These are phyloP conservation scores for Tylochromis polylepis DNA, from an alignment of 2,113 vertebrate species.

Conservation along the genomic window DNA sequence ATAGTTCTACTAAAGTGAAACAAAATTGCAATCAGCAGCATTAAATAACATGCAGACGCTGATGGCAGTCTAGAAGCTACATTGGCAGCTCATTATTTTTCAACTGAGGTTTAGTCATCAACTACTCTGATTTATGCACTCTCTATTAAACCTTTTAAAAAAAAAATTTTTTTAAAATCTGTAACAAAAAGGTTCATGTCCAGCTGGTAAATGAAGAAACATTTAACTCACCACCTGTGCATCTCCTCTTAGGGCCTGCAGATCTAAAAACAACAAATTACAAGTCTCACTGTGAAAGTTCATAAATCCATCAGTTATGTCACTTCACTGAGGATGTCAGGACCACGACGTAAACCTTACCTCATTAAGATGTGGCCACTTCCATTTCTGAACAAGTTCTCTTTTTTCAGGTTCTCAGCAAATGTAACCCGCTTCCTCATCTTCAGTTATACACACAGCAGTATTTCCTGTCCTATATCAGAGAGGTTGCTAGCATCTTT, in stretches of 20 bases:
- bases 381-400: slow-evolving; percentile 9
- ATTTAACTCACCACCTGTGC: slow-evolving; percentile 21
- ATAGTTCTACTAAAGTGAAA: no score
- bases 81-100: neutral
- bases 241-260: neutral
- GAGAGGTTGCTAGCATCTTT: neutral
- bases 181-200: neutral
- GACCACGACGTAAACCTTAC: neutral
- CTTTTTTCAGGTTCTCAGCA: slow-evolving; percentile 43
- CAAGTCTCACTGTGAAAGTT: neutral
- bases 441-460: neutral
- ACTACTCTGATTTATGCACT: neutral
- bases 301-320: neutral
- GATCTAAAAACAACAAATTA: slow-evolving; percentile 24
- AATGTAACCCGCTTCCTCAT: slow-evolving; percentile 61
- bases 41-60: neutral
- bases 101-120: neutral
- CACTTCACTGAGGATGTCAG: neutral
- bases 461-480: neutral
- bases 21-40: neutral
- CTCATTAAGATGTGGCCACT: slow-evolving; percentile 10
- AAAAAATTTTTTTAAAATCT: rapidly evolving
- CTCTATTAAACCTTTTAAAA: neutral
- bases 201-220: neutral
- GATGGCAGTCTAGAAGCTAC: neutral